phyloP scores from a whole-genome alignment of 2,888 invertebrate genomes.

The Colostygia pectinataria region DNA sequence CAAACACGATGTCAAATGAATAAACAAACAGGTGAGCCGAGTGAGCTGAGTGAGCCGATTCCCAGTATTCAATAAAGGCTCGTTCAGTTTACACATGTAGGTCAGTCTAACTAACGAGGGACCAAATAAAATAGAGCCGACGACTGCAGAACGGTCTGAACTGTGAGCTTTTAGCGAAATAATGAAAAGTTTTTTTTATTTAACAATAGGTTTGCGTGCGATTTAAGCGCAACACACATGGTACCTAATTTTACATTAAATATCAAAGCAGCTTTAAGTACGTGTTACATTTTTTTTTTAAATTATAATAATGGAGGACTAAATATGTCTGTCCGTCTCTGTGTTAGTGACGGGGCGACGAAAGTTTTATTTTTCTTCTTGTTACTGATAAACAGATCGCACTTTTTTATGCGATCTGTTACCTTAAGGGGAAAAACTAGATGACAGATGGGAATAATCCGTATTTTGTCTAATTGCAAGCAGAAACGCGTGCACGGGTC shows the following conservation, averaged over 20 bases:
- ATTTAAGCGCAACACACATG: too few relatives aligned
- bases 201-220: background rate
- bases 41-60: conserved; percentile 32
- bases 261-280: background rate
- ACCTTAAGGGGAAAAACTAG: too few relatives aligned
- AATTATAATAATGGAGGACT: too few relatives aligned
- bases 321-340: too few relatives aligned
- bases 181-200: conserved; percentile 5
- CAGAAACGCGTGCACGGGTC: too few relatives aligned
- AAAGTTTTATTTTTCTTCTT: too few relatives aligned
- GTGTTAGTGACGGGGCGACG: too few relatives aligned
- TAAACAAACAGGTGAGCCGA: conserved; percentile 39
- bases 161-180: conserved; percentile 12
- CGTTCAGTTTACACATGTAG: conserved; percentile 52
- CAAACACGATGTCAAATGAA: conserved; percentile 16
- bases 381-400: too few relatives aligned
- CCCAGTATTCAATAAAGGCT: conserved; percentile 47
- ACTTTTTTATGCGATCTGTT: too few relatives aligned
- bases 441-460: too few relatives aligned
- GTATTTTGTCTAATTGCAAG: too few relatives aligned
- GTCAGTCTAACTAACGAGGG: conserved; percentile 51
- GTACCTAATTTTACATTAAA: background rate
- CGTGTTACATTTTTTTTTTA: background rate
- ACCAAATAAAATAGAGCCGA: conserved; percentile 43
- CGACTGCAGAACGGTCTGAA: conserved; percentile 12